phyloP scores from a whole-genome alignment of 1,140 invertebrate species.

The Drosophila navojoa region DNA sequence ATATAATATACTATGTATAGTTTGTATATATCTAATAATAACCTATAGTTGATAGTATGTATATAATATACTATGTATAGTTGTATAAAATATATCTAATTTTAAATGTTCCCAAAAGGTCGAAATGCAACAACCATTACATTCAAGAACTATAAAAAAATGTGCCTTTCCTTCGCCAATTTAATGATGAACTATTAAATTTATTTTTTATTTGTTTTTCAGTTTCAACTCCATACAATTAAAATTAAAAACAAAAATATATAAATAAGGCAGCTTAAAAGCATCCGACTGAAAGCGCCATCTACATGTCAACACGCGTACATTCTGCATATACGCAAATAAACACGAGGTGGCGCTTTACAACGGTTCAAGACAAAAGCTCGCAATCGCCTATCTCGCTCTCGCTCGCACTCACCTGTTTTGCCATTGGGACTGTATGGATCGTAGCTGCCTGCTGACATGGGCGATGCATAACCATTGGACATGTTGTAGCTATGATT shows the following conservation, averaged over 20 bases:
- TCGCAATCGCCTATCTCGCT: background rate
- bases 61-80: too few relatives aligned
- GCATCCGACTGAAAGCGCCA: constrained; percentile 20
- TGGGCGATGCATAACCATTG: constrained; percentile 92
- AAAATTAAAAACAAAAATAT: too few relatives aligned
- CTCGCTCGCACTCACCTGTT: constrained; percentile 87
- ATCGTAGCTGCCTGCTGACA: constrained; percentile 93
- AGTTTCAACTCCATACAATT: background rate
- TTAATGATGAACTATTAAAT: background rate
- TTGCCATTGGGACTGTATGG: constrained; percentile 94
- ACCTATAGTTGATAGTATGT: too few relatives aligned
- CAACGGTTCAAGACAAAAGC: background rate
- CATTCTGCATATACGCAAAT: background rate
- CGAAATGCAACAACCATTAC: too few relatives aligned
- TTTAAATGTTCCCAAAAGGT: too few relatives aligned
- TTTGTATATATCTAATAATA: too few relatives aligned
- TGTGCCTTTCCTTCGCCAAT: too few relatives aligned
- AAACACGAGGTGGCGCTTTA: constrained; percentile 33
- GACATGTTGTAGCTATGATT: constrained; percentile 86
- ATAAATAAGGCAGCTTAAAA: too few relatives aligned
- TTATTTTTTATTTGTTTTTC: background rate
- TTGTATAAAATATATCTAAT: too few relatives aligned
- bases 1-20: too few relatives aligned
- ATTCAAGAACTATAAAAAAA: too few relatives aligned
- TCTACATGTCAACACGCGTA: constrained; percentile 4